phyloP scores from a whole-genome alignment of 2,113 vertebrate species.

The Prinia subflava region DNA sequence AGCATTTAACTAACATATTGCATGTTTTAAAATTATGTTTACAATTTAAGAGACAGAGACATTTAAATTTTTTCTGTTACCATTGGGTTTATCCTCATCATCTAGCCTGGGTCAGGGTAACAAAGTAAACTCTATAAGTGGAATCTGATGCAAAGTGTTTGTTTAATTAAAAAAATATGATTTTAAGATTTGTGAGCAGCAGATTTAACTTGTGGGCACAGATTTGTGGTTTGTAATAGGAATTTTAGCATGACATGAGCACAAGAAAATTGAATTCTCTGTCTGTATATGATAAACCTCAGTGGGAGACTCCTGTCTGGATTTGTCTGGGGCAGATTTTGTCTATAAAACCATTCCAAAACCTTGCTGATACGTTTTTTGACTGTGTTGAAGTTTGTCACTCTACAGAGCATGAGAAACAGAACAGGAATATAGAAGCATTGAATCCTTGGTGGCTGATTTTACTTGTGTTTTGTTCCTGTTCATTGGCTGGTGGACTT shows the following conservation, averaged over 20 bases:
- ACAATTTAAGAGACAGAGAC: neutral
- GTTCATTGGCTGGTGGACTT: neutral
- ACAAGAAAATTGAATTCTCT: neutral
- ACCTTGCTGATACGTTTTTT: accelerated
- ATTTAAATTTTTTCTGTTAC: neutral
- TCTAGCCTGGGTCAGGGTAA: neutral
- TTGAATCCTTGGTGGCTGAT: neutral
- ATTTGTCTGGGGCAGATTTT: neutral
- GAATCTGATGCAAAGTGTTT: neutral
- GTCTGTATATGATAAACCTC: neutral
- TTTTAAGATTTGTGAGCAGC: neutral
- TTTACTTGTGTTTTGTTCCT: neutral
- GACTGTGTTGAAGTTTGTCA: neutral
- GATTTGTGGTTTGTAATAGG: neutral
- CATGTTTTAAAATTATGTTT: neutral
- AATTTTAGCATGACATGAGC: neutral
- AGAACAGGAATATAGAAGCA: neutral
- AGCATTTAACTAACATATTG: neutral
- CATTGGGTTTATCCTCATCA: neutral
- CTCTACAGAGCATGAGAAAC: neutral
- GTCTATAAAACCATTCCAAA: neutral
- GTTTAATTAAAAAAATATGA: neutral
- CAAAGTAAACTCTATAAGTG: neutral
- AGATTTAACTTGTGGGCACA: neutral
- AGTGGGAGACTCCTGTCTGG: neutral